Evolutionary conservation across 2,797 vertebrate genomes (phyloP).

Genomic region (Sternotherus odoratus): DNA sequence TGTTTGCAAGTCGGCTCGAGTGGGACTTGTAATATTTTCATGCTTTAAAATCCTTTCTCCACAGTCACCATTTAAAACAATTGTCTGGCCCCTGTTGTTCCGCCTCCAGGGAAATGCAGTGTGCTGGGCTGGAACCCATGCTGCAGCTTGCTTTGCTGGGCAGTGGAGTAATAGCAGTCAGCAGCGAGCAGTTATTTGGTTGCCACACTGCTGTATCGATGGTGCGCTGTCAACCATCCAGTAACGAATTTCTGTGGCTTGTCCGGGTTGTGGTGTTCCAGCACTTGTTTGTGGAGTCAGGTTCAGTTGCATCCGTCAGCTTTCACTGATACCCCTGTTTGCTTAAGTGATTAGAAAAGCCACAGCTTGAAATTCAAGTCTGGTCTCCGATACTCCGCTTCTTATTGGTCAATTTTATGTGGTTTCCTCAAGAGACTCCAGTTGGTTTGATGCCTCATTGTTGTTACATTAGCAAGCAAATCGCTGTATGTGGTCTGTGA

Average conservation of each 20-base stretch:
- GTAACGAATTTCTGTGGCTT: not conserved
- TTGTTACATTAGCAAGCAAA: not conserved
- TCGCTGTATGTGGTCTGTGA: rapidly evolving
- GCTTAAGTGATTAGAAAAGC: not conserved
- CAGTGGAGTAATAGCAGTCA: not conserved
- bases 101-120: not conserved
- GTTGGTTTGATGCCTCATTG: not conserved
- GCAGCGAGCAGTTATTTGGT: rapidly evolving
- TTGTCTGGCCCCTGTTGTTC: not conserved
- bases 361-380: not conserved
- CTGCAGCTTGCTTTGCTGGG: rapidly evolving
- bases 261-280: rapidly evolving
- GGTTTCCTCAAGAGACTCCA: not conserved
- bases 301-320: rapidly evolving
- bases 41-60: not conserved
- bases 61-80: not conserved
- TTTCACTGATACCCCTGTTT: rapidly evolving
- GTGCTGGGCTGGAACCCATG: not conserved
- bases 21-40: not conserved
- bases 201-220: rapidly evolving
- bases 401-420: not conserved
- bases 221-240: not conserved
- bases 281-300: rapidly evolving
- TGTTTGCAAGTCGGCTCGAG: rapidly evolving
- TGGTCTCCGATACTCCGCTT: not conserved